Conservation (phyloP, 2,888 invertebrate genomes). For the Drosophila testacea region DNA sequence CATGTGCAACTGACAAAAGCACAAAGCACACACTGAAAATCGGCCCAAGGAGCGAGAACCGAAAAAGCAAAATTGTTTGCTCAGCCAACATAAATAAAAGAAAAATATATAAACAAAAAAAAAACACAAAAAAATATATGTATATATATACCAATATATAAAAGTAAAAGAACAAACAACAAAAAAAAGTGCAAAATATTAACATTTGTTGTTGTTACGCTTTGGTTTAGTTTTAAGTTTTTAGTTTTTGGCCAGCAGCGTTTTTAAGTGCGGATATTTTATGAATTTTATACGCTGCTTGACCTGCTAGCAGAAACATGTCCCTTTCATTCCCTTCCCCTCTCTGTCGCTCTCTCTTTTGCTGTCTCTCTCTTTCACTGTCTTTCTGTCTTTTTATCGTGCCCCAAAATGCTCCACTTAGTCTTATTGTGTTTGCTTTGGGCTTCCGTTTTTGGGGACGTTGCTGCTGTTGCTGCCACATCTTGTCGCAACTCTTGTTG, state of each 20-base stretch:
- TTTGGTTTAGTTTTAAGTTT: conserved; percentile 54
- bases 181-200: conserved; percentile 21
- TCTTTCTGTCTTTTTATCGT: conserved; percentile 29
- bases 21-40: conserved; percentile 49
- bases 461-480: conserved; percentile 38
- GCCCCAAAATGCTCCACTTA: conserved; percentile 57
- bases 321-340: background rate
- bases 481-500: conserved; percentile 62
- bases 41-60: conserved; percentile 30
- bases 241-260: conserved; percentile 58
- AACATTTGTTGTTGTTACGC: conserved; percentile 22
- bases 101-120: conserved; percentile 15
- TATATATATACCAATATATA: background rate
- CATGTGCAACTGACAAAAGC: conserved; percentile 78
- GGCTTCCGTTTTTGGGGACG: conserved; percentile 51
- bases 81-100: conserved; percentile 30
- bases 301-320: conserved; percentile 63
- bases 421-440: conserved; percentile 70
- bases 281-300: conserved; percentile 78
- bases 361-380: conserved; percentile 3
- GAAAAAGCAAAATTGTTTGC: conserved; percentile 34
- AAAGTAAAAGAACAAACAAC: background rate
- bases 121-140: conserved; percentile 17
- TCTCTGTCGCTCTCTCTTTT: background rate
- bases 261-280: conserved; percentile 78